Conservation (phyloP, 1,140 invertebrate genomes). For the Drosophila teissieri region DNA sequence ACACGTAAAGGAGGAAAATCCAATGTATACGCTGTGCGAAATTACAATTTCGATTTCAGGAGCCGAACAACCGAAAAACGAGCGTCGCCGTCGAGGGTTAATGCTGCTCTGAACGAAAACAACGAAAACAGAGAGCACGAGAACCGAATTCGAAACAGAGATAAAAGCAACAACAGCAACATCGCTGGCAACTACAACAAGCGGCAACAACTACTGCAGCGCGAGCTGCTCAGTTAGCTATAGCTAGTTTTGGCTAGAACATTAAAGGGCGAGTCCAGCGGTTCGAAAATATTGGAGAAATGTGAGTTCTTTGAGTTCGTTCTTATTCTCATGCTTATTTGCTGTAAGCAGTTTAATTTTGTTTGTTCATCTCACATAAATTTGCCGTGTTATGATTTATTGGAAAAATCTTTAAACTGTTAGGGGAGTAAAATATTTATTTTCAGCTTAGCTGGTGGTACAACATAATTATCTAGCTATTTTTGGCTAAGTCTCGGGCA, state of each 20-base stretch:
- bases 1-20: conserved; percentile 14
- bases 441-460: background rate
- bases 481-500: conserved; percentile 4
- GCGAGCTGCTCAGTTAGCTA: background rate
- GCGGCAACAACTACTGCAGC: background rate
- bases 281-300: no score
- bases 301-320: no score
- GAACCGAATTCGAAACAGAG: conserved; percentile 62
- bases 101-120: conserved; percentile 59
- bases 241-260: conserved; percentile 5
- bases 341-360: no score
- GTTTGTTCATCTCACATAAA: no score
- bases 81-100: conserved; percentile 62
- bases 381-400: no score
- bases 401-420: no score
- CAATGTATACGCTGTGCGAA: conserved; percentile 12
- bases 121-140: conserved; percentile 25
- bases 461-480: background rate
- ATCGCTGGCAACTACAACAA: background rate
- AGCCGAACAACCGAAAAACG: conserved; percentile 61
- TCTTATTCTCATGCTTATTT: no score
- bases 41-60: conserved; percentile 2
- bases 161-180: conserved; percentile 44
- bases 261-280: background rate
- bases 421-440: background rate